Base-by-base conservation (phyloP, 2,797 vertebrate species). In the Artibeus jamaicensis region DNA sequence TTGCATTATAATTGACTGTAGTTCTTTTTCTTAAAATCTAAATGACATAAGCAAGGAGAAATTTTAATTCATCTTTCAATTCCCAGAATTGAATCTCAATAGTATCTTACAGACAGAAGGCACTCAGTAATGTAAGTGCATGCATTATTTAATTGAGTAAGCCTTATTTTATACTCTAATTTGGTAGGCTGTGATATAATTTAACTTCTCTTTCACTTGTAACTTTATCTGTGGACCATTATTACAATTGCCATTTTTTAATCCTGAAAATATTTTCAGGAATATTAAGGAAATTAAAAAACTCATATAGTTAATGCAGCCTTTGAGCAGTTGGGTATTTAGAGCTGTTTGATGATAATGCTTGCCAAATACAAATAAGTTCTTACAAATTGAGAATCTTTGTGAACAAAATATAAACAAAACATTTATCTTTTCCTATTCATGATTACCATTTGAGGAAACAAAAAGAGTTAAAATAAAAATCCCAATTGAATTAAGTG, bases 291-390 rank as follows among this genome's bases (percentile, higher is more conserved):
- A 44, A 76, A 22, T 44, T 14, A 78, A 65, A 89, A 79, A 85
- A 39, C 6, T 70, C 37, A 19, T 12, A 37, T 8, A 59, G 12
- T 94, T 86, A 91, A 62, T 74, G n/a, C 48, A 79, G 71, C 11
- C 24, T 90, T 87, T 87, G 42, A 87, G 48, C 55, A 79, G 22
- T 74, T 90, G 26, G 26, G 8, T 92, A n/a, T 89, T 92, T 71
- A 89, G 24, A 86, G 21, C 9, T 50, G 14, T 82, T 70, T 85
- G 14, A 95, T 4, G 65, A 11, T 37, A 92, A 74, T 91, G 46
- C 37, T 94, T 94, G 65, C 46, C 84, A 91, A 89, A 87, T 62
- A 44, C 37, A 77, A 93, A 89, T 65, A 92, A 14, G 9, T 81
- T 50, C 78, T 87, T 65, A 76, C 12, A 70, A 62, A 92, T 68